Conservation (phyloP, 2,888 invertebrate genomes). For the Leptinotarsa peninsularis region DNA sequence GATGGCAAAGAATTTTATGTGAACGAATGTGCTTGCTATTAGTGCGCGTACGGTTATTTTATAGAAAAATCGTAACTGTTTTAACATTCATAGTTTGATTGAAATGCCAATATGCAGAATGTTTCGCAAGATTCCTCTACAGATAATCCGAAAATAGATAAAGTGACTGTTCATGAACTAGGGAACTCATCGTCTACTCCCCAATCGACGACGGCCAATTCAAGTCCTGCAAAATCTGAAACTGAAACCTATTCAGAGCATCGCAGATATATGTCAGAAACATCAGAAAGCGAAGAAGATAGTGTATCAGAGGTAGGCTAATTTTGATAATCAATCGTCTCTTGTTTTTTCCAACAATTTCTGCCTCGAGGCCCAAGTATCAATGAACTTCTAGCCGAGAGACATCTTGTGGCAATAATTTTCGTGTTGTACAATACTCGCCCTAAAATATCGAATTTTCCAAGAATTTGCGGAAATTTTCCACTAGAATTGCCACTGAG, state of each 20-base stretch:
- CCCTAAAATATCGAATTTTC: conserved; percentile 50
- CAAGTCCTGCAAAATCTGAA: conserved; percentile 86
- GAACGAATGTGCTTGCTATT: conserved; percentile 69
- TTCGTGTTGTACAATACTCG: conserved; percentile 49
- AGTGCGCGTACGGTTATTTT: conserved; percentile 62
- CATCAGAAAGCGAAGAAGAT: conserved; percentile 96
- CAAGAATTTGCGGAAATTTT: conserved; percentile 37
- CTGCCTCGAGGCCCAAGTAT: conserved; percentile 65
- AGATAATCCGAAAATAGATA: conserved; percentile 86
- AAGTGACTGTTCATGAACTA: conserved; percentile 80
- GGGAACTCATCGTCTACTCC: conserved; percentile 82
- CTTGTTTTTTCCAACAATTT: conserved; percentile 55
- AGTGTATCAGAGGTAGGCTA: conserved; percentile 92
- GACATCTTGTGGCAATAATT: conserved; percentile 73
- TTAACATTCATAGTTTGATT: conserved; percentile 69
- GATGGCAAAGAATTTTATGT: conserved; percentile 71
- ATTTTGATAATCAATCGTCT: conserved; percentile 54
- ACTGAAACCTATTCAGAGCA: conserved; percentile 89
- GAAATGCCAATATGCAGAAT: conserved; percentile 91
- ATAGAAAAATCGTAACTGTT: conserved; percentile 61
- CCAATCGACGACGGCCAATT: conserved; percentile 79
- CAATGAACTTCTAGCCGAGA: conserved; percentile 73
- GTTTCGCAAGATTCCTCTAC: conserved; percentile 81
- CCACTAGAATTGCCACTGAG: conserved; percentile 28
- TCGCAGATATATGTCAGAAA: conserved; percentile 91